These are phyloP conservation scores for Poecilus cupreus DNA, from an alignment of 2,888 invertebrate species.

Conservation along the genomic window DNA sequence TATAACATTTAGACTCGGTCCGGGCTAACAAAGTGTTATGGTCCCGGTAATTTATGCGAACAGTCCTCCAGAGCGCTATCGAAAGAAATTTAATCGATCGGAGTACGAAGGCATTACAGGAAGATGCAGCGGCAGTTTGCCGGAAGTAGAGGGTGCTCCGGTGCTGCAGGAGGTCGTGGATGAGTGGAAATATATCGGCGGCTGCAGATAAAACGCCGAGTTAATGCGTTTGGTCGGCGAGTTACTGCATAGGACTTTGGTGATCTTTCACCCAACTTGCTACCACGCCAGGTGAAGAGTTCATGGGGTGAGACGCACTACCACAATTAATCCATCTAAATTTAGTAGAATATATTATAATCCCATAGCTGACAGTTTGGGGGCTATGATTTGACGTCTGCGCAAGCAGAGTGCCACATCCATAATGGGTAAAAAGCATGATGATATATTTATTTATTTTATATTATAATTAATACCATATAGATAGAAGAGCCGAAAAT, in stretches of 20 bases:
- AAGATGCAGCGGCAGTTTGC: slow-evolving; percentile 33
- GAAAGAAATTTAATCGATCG: slow-evolving; percentile 59
- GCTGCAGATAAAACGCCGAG: background rate
- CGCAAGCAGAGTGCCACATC: too few relatives aligned
- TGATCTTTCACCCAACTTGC: background rate
- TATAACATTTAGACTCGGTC: slow-evolving; percentile 57
- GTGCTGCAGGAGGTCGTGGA: background rate
- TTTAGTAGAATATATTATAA: too few relatives aligned
- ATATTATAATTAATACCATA: too few relatives aligned
- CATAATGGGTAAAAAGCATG: too few relatives aligned
- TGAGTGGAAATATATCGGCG: background rate
- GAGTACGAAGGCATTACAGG: slow-evolving; percentile 37
- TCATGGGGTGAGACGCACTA: too few relatives aligned
- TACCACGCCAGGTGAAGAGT: too few relatives aligned
- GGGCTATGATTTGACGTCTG: too few relatives aligned
- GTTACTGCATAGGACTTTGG: background rate
- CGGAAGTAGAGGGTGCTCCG: background rate
- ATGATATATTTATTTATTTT: too few relatives aligned
- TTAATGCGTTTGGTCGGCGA: background rate
- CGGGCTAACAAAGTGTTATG: slow-evolving; percentile 58
- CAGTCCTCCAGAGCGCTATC: slow-evolving; percentile 56
- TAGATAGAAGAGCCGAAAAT: too few relatives aligned
- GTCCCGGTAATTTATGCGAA: slow-evolving; percentile 57
- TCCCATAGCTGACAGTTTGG: too few relatives aligned
- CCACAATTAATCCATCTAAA: too few relatives aligned